Percentiles rank a stretch among this genome's conserved stretches.
Evolutionary conservation across 2,888 invertebrate species (phyloP).

Genomic region (Andrena praecox): DNA sequence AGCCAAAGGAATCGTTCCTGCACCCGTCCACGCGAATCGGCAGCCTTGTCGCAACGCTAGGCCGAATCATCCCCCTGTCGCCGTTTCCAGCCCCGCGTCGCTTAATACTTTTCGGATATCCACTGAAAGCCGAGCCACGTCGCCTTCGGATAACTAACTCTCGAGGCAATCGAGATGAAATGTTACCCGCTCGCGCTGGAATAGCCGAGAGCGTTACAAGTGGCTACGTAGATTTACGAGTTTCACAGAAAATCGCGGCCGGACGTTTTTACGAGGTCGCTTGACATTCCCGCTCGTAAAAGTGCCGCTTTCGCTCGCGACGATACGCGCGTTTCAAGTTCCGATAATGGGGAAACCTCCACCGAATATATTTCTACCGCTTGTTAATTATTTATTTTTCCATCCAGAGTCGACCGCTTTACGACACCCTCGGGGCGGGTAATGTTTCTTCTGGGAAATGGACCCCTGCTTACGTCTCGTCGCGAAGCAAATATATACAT

Average conservation of each 20-base stretch:
- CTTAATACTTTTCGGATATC: too few relatives aligned
- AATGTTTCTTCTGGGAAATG: slow-evolving; percentile 2
- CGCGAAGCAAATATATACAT: neutral
- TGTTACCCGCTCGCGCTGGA: neutral
- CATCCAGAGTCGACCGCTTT: slow-evolving; percentile 3
- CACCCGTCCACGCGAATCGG: neutral
- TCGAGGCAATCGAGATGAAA: slow-evolving; percentile 6
- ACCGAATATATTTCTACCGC: slow-evolving; percentile 42
- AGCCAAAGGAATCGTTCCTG: slow-evolving; percentile 23
- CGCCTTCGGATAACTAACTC: neutral
- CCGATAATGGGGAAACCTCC: slow-evolving; percentile 60
- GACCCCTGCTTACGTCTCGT: neutral
- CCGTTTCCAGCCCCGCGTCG: neutral
- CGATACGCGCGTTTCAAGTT: slow-evolving; percentile 32
- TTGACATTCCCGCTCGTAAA: slow-evolving; percentile 70
- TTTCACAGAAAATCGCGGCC: slow-evolving; percentile 72
- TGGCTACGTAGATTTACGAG: slow-evolving; percentile 75
- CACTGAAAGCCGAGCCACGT: neutral
- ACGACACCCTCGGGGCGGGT: slow-evolving; percentile 15
- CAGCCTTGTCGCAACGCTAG: too few relatives aligned
- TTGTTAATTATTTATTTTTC: slow-evolving; percentile 39
- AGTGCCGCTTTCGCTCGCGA: slow-evolving; percentile 39
- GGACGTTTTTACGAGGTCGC: slow-evolving; percentile 71
- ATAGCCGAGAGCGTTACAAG: slow-evolving; percentile 38
- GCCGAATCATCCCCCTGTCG: neutral